phyloP scores from a whole-genome alignment of 2,797 vertebrate species.

The Nannoperca obscura region DNA sequence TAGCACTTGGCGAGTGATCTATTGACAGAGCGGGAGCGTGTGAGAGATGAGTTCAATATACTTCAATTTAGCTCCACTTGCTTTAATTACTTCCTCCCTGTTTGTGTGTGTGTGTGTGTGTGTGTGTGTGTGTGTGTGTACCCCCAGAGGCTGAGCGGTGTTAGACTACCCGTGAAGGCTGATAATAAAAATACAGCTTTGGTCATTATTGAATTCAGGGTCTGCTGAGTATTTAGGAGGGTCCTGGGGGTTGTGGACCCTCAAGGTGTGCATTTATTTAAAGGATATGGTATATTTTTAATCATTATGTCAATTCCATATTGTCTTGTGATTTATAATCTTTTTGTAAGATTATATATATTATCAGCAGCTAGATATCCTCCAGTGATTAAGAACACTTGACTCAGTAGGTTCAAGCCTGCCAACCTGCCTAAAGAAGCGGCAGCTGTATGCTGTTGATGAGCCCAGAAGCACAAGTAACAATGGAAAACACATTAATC shows the following conservation, averaged over 20 bases:
- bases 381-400: background rate
- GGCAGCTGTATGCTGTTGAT: background rate
- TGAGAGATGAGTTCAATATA: conserved; percentile 85
- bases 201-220: conserved; percentile 59
- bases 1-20: conserved; percentile 77
- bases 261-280: conserved; percentile 21
- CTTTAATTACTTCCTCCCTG: conserved; percentile 82
- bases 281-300: background rate
- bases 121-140: conserved; percentile 41
- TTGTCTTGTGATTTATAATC: background rate
- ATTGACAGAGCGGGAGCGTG: conserved; percentile 70
- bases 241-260: conserved; percentile 20
- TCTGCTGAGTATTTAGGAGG: conserved; percentile 56
- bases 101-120: conserved; percentile 37
- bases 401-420: background rate
- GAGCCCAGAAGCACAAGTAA: background rate
- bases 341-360: background rate
- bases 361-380: background rate
- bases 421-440: background rate
- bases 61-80: conserved; percentile 84
- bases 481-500: background rate
- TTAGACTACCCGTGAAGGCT: conserved; percentile 55
- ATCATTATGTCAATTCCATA: conserved; percentile 13
- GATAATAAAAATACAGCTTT: conserved; percentile 69
- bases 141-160: conserved; percentile 48